These are phyloP conservation scores for Drosophila ironensis DNA, from an alignment of 1,140 invertebrate genomes.

Conservation along the genomic window DNA sequence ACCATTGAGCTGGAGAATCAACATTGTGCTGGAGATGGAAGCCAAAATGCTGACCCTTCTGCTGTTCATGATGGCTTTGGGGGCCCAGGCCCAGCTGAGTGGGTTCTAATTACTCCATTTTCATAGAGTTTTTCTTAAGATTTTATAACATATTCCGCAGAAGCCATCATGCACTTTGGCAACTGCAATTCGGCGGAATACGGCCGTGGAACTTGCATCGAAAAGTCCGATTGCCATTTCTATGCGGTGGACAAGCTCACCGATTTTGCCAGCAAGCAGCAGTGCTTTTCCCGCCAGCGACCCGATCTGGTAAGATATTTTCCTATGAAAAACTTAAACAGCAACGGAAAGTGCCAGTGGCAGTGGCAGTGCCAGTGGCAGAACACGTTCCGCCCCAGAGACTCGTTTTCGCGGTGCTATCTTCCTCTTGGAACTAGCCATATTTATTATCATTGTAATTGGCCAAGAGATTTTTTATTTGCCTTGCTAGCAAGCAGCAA, in stretches of 20 bases:
- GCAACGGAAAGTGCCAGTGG: no score
- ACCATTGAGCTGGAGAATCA: slow-evolving; percentile 1
- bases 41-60: not conserved
- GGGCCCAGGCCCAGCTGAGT: slow-evolving; percentile 29
- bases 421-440: no score
- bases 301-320: slow-evolving; percentile 56
- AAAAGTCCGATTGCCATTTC: slow-evolving; percentile 36
- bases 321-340: no score
- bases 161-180: slow-evolving; percentile 39
- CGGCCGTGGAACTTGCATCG: slow-evolving; percentile 41
- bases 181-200: slow-evolving; percentile 35
- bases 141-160: not conserved
- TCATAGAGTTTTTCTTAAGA: not conserved
- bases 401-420: no score
- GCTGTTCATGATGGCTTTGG: not conserved
- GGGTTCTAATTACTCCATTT: not conserved
- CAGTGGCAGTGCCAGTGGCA: no score
- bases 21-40: not conserved
- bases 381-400: not conserved
- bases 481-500: no score
- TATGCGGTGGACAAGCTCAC: slow-evolving; percentile 28
- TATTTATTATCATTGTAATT: no score
- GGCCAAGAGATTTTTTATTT: no score
- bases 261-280: slow-evolving; percentile 9
- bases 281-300: slow-evolving; percentile 48